Conservation (phyloP, 1,140 invertebrate genomes). For the Aphelenchoides fujianensis region DNA sequence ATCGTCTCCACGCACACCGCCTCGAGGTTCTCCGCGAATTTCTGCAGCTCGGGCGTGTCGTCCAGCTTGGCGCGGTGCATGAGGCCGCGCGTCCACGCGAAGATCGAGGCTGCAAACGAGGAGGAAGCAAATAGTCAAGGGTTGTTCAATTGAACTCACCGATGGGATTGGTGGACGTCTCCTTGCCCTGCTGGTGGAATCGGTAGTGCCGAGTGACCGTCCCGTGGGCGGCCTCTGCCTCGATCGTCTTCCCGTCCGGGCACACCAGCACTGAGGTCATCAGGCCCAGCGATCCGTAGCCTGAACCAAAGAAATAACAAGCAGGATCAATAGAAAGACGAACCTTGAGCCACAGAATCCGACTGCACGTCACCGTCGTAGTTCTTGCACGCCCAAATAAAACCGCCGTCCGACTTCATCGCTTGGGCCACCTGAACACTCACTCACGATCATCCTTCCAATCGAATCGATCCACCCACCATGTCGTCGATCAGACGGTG, state of each 20-base stretch:
- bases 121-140: not conserved
- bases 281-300: conserved; percentile 80
- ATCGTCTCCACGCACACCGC: conserved; percentile 88
- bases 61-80: conserved; percentile 88
- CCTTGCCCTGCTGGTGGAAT: conserved; percentile 72
- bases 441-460: too few relatives aligned
- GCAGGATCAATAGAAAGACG: too few relatives aligned
- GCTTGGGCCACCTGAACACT: too few relatives aligned
- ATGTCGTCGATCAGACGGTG: conserved; percentile 88
- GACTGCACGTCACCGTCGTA: conserved; percentile 99
- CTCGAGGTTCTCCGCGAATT: conserved; percentile 72
- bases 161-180: conserved; percentile 57
- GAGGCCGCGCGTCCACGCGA: conserved; percentile 90
- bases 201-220: conserved; percentile 93
- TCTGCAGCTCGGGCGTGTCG: conserved; percentile 69
- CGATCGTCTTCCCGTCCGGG: conserved; percentile 92
- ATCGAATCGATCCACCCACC: too few relatives aligned
- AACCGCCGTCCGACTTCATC: conserved; percentile 96
- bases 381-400: conserved; percentile 99
- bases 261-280: conserved; percentile 93
- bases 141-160: not conserved
- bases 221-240: conserved; percentile 94
- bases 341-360: conserved; percentile 68
- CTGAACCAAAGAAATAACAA: too few relatives aligned
- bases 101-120: conserved; percentile 79